Conservation (phyloP, 2,888 invertebrate genomes). For the Tribolium freemani region DNA sequence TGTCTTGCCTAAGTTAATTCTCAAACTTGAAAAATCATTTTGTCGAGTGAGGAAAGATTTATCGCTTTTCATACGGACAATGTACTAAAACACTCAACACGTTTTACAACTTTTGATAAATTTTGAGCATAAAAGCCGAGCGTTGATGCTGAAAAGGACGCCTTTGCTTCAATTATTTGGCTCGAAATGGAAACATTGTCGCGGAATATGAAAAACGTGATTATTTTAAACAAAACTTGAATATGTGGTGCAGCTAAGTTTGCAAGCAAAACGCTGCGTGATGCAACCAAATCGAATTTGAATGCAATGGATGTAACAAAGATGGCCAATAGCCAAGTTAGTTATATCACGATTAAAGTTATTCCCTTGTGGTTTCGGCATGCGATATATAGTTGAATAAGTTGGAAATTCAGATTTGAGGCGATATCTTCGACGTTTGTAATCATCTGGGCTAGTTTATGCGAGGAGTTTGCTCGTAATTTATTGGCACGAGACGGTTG, state of each 20-base stretch:
- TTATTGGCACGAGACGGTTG: too few relatives aligned
- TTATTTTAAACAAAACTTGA: background rate
- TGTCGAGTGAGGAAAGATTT: conserved; percentile 8
- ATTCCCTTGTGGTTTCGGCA: conserved; percentile 4
- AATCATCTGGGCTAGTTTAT: conserved; percentile 1
- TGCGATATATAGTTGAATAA: conserved; percentile 14
- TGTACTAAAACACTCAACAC: conserved; percentile 6
- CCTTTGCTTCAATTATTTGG: background rate
- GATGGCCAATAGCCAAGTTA: conserved; percentile 4
- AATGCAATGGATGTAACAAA: background rate
- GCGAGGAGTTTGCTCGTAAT: background rate
- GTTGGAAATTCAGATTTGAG: conserved; percentile 19
- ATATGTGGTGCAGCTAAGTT: background rate
- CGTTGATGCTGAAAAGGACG: background rate
- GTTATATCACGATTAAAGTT: background rate
- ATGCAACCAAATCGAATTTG: conserved; percentile 1
- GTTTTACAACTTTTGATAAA: conserved; percentile 13
- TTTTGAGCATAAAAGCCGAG: background rate
- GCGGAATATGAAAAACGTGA: background rate
- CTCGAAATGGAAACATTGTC: background rate
- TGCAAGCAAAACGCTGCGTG: background rate
- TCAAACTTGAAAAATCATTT: too few relatives aligned
- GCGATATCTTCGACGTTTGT: conserved; percentile 9
- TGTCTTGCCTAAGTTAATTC: background rate
- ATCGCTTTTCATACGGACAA: background rate